Conservation (phyloP, 1,140 invertebrate genomes). For the Penaeus chinensis region DNA sequence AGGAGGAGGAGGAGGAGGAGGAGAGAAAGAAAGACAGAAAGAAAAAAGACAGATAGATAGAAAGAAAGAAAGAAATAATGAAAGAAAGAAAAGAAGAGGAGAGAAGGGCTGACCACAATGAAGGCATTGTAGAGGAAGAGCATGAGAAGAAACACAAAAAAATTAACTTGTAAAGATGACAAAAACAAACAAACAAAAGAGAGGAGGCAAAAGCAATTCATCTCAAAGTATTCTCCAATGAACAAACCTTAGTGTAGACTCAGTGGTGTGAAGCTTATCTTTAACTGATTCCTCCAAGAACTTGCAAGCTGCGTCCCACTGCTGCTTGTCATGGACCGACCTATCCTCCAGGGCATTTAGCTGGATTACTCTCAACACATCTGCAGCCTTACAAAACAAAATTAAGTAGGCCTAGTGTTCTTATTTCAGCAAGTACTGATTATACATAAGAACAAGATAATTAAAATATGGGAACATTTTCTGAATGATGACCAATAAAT, state of each 20-base stretch:
- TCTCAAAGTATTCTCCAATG: not conserved
- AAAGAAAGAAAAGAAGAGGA: too few relatives aligned
- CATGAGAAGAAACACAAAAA: too few relatives aligned
- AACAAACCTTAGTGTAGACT: conserved; percentile 48
- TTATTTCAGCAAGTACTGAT: conserved; percentile 56
- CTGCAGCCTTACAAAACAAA: conserved; percentile 71
- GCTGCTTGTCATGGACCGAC: conserved; percentile 87
- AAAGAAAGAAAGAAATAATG: too few relatives aligned
- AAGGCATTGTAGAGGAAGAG: too few relatives aligned
- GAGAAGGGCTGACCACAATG: too few relatives aligned
- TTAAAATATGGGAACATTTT: too few relatives aligned
- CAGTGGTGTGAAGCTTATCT: conserved; percentile 74
- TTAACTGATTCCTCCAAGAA: conserved; percentile 89
- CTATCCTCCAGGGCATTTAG: conserved; percentile 94
- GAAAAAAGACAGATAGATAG: too few relatives aligned
- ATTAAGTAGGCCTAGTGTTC: conserved; percentile 49
- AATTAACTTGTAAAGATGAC: too few relatives aligned
- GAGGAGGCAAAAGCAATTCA: not conserved
- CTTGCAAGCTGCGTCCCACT: conserved; percentile 93
- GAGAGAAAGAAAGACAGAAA: too few relatives aligned
- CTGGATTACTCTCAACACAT: conserved; percentile 93
- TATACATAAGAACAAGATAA: too few relatives aligned
- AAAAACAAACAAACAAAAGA: not conserved
- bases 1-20: too few relatives aligned
- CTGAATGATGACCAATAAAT: too few relatives aligned